A percentile compares a stretch with the other conserved stretches of the same genome.
Conservation (phyloP, 2,797 vertebrate genomes). For the Gadopsis bispinosus region DNA sequence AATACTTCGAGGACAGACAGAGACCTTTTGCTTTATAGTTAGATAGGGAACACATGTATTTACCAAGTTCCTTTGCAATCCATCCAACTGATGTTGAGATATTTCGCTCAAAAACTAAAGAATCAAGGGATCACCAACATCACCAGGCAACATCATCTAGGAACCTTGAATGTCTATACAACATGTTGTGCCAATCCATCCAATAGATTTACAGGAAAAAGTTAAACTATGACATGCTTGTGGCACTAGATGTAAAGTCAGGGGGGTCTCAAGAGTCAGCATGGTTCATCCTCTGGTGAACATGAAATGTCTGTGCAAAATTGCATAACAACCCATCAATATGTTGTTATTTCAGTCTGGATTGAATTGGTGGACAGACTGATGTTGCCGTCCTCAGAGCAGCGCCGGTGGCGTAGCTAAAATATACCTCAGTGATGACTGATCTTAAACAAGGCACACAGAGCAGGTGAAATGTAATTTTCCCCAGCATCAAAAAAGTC, state of each 20-base stretch:
- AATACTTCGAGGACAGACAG: too few species aligned
- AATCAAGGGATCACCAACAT: too few species aligned
- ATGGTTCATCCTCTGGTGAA: not conserved
- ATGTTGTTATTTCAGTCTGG: not conserved
- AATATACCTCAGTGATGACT: conserved; percentile 12
- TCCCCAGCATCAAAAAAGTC: not conserved
- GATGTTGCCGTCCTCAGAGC: not conserved
- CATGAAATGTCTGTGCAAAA: not conserved
- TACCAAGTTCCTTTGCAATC: not conserved
- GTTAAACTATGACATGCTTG: too few species aligned
- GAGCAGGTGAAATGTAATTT: conserved; percentile 12
- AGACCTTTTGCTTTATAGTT: too few species aligned
- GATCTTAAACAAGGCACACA: conserved; percentile 20
- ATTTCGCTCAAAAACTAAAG: not conserved
- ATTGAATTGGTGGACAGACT: not conserved
- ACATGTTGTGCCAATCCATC: too few species aligned
- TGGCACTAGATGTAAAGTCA: not conserved
- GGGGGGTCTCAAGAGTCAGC: not conserved
- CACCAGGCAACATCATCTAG: too few species aligned
- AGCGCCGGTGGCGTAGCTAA: not conserved
- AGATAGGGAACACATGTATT: not conserved
- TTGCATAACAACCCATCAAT: not conserved
- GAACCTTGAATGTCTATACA: too few species aligned
- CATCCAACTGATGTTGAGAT: not conserved
- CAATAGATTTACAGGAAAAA: too few species aligned